Conservation (phyloP, 2,888 invertebrate genomes). For the Phrixothrix hirtus region DNA sequence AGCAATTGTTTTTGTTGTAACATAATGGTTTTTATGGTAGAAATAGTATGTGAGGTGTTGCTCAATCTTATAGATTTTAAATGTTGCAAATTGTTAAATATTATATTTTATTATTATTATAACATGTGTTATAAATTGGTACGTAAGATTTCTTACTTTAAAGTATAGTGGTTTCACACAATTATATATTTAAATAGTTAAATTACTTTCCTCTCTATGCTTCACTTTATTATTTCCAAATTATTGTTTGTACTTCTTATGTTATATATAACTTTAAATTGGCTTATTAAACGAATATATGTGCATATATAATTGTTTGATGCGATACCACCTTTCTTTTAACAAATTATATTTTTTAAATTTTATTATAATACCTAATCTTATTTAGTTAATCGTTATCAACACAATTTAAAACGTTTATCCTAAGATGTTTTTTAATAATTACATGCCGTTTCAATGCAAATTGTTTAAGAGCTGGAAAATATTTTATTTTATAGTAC, state of each 20-base stretch:
- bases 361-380: neutral
- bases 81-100: slow-evolving; percentile 16
- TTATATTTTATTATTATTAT: slow-evolving; percentile 26
- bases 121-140: slow-evolving; percentile 31
- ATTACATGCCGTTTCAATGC: slow-evolving; percentile 43
- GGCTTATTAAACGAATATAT: neutral
- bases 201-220: too few relatives aligned
- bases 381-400: slow-evolving; percentile 1
- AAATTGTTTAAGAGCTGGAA: slow-evolving; percentile 32
- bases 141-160: slow-evolving; percentile 36
- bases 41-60: slow-evolving; percentile 32
- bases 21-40: slow-evolving; percentile 28
- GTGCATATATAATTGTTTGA: slow-evolving; percentile 4
- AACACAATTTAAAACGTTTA: slow-evolving; percentile 1
- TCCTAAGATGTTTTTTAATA: neutral
- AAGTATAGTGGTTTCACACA: slow-evolving; percentile 25
- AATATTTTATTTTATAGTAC: slow-evolving; percentile 12
- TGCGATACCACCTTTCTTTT: slow-evolving; percentile 10
- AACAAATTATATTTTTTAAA: slow-evolving; percentile 8
- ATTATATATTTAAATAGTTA: too few relatives aligned
- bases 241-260: too few relatives aligned
- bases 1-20: slow-evolving; percentile 25
- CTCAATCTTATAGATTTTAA: slow-evolving; percentile 32
- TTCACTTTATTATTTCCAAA: too few relatives aligned
- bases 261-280: slow-evolving; percentile 6